Conservation (phyloP, 2,888 invertebrate species). For the Desoria tigrina region DNA sequence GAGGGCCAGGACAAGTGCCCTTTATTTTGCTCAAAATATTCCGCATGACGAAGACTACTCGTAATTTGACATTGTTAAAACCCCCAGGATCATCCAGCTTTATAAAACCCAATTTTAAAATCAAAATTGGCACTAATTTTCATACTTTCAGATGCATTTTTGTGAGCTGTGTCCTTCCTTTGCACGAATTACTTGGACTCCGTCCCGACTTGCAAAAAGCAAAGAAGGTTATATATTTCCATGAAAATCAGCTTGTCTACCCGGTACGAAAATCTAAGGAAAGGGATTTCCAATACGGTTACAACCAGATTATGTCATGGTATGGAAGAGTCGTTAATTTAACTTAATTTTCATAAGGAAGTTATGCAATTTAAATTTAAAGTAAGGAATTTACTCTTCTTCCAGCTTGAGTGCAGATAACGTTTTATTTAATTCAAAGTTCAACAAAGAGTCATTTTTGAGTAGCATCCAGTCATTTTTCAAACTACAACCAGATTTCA, state of each 20-base stretch:
- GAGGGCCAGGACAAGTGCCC: slow-evolving; percentile 69
- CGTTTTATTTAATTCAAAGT: slow-evolving; percentile 71
- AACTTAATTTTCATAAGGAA: neutral
- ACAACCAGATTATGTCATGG: slow-evolving; percentile 73
- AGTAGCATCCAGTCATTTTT: slow-evolving; percentile 64
- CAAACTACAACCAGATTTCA: slow-evolving; percentile 68
- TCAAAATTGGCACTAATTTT: no score
- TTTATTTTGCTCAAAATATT: slow-evolving; percentile 66
- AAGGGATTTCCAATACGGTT: slow-evolving; percentile 73
- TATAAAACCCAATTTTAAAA: no score
- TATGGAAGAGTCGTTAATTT: slow-evolving; percentile 55
- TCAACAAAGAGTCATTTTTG: slow-evolving; percentile 69
- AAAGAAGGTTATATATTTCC: slow-evolving; percentile 72
- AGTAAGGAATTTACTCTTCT: neutral
- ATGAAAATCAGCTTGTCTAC: slow-evolving; percentile 75
- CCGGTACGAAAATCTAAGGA: slow-evolving; percentile 67
- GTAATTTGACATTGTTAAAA: slow-evolving; percentile 54
- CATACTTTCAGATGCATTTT: slow-evolving; percentile 63
- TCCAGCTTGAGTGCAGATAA: slow-evolving; percentile 68
- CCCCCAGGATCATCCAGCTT: no score
- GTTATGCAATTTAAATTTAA: neutral
- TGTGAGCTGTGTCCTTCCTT: slow-evolving; percentile 69
- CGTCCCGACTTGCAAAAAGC: slow-evolving; percentile 65
- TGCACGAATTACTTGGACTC: slow-evolving; percentile 70
- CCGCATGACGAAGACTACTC: slow-evolving; percentile 60